Evolutionary conservation across 2,797 vertebrate species (phyloP).

Genomic region (Gallinago stenura): DNA sequence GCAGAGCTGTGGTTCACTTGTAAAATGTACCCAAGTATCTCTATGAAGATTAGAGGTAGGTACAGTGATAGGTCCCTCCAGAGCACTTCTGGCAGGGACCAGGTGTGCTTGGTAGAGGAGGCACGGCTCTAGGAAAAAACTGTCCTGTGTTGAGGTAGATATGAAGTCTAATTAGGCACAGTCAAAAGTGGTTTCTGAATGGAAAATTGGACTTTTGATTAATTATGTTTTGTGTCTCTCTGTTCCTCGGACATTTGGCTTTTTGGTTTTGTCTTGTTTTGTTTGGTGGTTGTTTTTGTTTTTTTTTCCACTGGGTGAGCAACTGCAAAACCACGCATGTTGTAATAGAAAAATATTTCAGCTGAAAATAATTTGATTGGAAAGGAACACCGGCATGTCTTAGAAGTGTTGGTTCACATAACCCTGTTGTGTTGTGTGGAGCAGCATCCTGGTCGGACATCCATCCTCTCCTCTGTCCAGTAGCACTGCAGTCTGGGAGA

Average conservation of each 20-base stretch:
- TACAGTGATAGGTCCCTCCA: background rate
- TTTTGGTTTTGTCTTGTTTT: background rate
- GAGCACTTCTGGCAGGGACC: background rate
- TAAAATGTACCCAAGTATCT: background rate
- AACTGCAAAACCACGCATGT: background rate
- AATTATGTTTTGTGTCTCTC: background rate
- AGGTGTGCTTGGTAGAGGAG: background rate
- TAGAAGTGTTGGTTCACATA: background rate
- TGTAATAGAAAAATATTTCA: background rate
- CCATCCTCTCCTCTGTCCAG: background rate
- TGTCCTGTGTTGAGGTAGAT: background rate
- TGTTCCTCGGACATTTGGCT: background rate
- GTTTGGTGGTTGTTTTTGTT: too few relatives aligned
- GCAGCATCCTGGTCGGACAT: background rate
- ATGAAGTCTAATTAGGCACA: background rate
- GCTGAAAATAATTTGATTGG: background rate
- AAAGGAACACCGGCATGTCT: fast-evolving
- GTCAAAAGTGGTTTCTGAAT: background rate
- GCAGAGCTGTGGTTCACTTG: background rate
- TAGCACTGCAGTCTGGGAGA: too few relatives aligned
- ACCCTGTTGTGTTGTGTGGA: background rate
- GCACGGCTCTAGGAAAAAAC: fast-evolving
- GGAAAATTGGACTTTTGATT: background rate
- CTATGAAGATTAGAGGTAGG: background rate
- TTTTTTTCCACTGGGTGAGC: background rate